Base-by-base conservation (phyloP, 1,140 invertebrate species). In the Zaprionus taronus region DNA sequence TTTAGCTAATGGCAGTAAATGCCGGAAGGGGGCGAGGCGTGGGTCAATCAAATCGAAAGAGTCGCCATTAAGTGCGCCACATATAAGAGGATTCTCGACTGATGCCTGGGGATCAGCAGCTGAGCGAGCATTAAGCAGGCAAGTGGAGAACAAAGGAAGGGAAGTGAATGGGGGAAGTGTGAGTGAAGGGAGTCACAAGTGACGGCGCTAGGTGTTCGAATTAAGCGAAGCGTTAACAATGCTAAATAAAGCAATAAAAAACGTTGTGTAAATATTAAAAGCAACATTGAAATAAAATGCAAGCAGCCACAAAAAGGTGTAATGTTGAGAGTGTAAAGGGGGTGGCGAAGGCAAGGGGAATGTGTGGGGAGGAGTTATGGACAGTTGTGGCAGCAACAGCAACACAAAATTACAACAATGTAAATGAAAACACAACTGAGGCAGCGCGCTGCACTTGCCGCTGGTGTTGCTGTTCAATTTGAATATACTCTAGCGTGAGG, bases 141-240 rank as follows among this genome's bases (percentile, higher is more conserved):
- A 24, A 11, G 9, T 12, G 1, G 11, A 2, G 11, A 20, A 24
- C 4, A 20, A 24, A 2, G 55, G 26, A 38, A 28, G 28, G 53
- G 22, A 41, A 47, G 53, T 28, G 49, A 38, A 17, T 12, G 15
- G n/a, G 9, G 51, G 0, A 55, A 28, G 17, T 20, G 57, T 5
- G 11, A 12, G 17, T 12, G 58, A 36, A 36, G 26, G 11, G 15
- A 65, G 14, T 12, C 9, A 11, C 49, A 51, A 53, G 34, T 20
- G n/a, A 20, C 24, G 12, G 34, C 24, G 31, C 65, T 68, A 66
- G 70, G 63, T 79, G 55, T 61, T 76, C 47, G 36, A 24, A 79
- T 64, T 66, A 75, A 87, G 84, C 74, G 81, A 89, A 58, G 81
- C 69, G 84, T 79, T 71, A 84, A 81, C 64, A 84, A 72, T 76